Evolutionary conservation across 2,113 vertebrate species (phyloP), one percentile per base, ranked within the genome.

Genomic region (Lichenostomus cassidix): DNA sequence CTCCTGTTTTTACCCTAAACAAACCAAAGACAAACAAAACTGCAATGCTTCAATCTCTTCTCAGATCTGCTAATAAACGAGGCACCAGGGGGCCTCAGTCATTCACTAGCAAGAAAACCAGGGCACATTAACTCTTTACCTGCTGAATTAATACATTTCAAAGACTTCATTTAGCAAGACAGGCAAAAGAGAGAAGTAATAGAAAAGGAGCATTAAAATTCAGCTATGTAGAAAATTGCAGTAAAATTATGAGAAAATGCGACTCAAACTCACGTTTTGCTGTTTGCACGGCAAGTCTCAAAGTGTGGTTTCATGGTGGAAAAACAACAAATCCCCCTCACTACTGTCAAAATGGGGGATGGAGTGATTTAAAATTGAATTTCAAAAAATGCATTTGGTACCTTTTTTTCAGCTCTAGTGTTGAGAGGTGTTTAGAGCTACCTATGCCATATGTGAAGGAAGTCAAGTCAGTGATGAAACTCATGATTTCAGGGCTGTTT

Each of bases 31-130:
- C 65, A 65, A 90, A 74, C 0, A 3, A 42, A 93, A 46, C 19
- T 18, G 39, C 39, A 31, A 3, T 2, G 52, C 42, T 78, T 63
- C 21, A 0, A 25, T 16, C 47, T 22, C 28, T 35, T 80, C 55
- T 52, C 55, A 33, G 69, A 52, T 31, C 33, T 63, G 29, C 62
- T 83, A 69, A 82, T 35, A 75, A 76, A 68, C 7, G 7, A 79
- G 89, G 60, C 96, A 89, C 86, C 83, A 93, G 86, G 76, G 83
- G 94, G 83, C 92, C 80, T 64, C 96, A 86, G 92, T 50, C 58
- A 39, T 28, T 83, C 91, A 47, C 24, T 2, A n/a, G 29, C 73
- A 67, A 75, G 55, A 55, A 93, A 92, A 59, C 9, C 18, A 37
- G 9, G 2, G 25, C 55, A 50, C 10, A 2, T 56, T 75, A 70